Percentiles rank a stretch among this genome's conserved stretches.
phyloP scores from a whole-genome alignment of 2,888 invertebrate genomes.

The Protonemura montana region DNA sequence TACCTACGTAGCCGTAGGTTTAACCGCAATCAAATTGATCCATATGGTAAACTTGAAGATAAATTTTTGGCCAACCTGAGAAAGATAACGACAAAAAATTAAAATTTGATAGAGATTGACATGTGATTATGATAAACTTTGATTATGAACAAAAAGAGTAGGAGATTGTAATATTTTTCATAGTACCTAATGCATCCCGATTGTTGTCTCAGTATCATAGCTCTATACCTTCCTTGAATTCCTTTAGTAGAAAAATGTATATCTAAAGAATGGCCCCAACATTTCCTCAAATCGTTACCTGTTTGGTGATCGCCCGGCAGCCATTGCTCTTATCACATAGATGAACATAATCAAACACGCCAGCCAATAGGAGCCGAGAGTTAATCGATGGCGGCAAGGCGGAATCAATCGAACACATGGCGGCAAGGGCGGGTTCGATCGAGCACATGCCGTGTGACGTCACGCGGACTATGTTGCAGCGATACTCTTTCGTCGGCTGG shows the following conservation, averaged over 20 bases:
- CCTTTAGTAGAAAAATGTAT: constrained; percentile 88
- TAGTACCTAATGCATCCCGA: too few relatives aligned
- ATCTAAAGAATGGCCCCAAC: constrained; percentile 94
- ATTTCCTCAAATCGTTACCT: constrained; percentile 50
- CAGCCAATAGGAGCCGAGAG: too few relatives aligned
- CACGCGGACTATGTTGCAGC: too few relatives aligned
- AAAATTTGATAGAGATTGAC: not conserved
- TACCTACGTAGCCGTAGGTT: constrained; percentile 89
- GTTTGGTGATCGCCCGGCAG: too few relatives aligned
- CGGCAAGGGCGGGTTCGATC: too few relatives aligned
- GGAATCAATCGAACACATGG: too few relatives aligned
- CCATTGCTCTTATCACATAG: too few relatives aligned
- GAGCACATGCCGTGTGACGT: too few relatives aligned
- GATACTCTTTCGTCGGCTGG: too few relatives aligned
- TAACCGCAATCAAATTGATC: constrained; percentile 89
- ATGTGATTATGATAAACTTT: too few relatives aligned
- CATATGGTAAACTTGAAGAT: constrained; percentile 92
- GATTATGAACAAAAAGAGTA: not conserved
- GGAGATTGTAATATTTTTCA: too few relatives aligned
- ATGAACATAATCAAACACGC: not conserved
- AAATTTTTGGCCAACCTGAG: constrained; percentile 93
- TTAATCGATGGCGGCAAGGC: too few relatives aligned
- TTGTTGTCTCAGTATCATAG: not conserved
- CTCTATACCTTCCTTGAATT: constrained; percentile 83
- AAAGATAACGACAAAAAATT: constrained; percentile 33